phyloP scores from a whole-genome alignment of 2,797 vertebrate species.

The Danio aesculapii region DNA sequence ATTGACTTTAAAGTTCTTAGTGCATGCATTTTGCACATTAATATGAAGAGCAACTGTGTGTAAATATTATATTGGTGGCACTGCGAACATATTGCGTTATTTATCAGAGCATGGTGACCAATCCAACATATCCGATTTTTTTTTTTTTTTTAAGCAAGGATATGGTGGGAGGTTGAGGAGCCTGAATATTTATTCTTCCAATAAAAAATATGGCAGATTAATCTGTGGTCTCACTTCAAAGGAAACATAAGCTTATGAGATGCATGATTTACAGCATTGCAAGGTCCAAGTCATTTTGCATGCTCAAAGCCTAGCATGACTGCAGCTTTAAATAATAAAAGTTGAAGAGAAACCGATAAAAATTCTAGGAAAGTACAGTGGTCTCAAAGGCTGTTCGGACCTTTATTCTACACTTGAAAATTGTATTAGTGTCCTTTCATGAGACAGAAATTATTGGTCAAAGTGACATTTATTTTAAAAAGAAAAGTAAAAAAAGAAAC shows the following conservation, averaged over 20 bases:
- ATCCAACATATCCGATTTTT: neutral
- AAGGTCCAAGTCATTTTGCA: neutral
- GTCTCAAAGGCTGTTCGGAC: neutral
- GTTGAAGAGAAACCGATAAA: neutral
- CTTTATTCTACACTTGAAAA: neutral
- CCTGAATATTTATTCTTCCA: neutral
- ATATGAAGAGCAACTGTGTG: slow-evolving; percentile 2
- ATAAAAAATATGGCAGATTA: neutral
- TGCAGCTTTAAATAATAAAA: neutral
- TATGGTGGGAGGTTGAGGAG: too few relatives aligned
- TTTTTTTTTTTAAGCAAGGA: too few relatives aligned
- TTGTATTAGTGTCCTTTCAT: neutral
- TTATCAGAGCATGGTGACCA: neutral
- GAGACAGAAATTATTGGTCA: neutral
- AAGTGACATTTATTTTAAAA: too few relatives aligned
- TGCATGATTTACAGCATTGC: neutral
- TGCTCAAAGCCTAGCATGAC: slow-evolving; percentile 6
- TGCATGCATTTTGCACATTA: neutral
- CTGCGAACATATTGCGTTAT: neutral
- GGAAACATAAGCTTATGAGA: neutral
- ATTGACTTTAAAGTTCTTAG: neutral
- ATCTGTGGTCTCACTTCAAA: neutral
- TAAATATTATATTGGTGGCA: neutral
- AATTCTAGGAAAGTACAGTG: neutral
- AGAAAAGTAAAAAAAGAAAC: too few relatives aligned